Evolutionary conservation across 2,888 invertebrate genomes (phyloP), one percentile per base, ranked within the genome.

Genomic region (Sthenelais limicola): DNA sequence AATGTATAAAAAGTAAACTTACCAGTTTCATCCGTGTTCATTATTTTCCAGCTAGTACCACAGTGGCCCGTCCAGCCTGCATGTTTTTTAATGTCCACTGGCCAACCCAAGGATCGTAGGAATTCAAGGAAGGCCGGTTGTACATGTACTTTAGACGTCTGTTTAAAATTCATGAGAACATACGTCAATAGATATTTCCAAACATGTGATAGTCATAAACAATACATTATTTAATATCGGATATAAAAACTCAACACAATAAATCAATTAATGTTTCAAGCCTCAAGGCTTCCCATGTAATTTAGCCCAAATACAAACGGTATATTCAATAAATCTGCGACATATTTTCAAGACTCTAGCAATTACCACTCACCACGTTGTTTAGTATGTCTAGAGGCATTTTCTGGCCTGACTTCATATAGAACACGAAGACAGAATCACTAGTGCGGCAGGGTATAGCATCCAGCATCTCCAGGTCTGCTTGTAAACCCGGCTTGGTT

Each of bases 41-140:
- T 80, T 62, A 86, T 90, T 83, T 92, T 92, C 93, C 95, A 96
- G 82, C 96, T 95, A n/a, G 93, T 94, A 69, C 92, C 91, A 70
- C 93, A 91, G 87, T 95, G 94, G 0, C 98, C 98, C 30, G 96
- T 94, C 98, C 98, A 98, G 35, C 96, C 97, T 51, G 95, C 93
- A 90, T 97, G 97, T 26, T 92, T 92, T 51, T 91, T 90, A 32
- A 97, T 93, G 76, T 92, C 92, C 15, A 97, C 95, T 0, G 96
- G 93, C 91, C 94, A 94, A 15, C 98, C 98, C 47, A 99, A 89
- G 0, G 95, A 93, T 82, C 90, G 89, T 24, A 92, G 82, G 77
- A 92, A 90, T 80, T 90, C 90, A 76, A 90, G 83, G 83, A 91
- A 92, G 81, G 91, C 90, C 0, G 87, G 83, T 80, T 88, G 88